Evolutionary conservation across 92 coral and sea anemone genomes (phyloP), one percentile per base, ranked within the genome.

Genomic region (Paragorgia papillata): DNA sequence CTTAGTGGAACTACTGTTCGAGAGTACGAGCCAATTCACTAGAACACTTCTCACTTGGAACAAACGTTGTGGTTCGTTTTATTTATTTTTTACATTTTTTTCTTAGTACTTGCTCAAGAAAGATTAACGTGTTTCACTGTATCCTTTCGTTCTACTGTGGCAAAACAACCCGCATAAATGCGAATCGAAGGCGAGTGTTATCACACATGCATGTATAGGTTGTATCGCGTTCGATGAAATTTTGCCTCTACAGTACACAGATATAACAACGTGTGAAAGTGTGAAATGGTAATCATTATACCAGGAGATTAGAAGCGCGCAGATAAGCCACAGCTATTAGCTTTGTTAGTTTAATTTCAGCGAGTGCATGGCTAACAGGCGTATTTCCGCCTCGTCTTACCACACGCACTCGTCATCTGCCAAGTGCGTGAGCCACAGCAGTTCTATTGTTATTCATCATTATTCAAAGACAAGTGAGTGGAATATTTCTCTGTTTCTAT

Each of bases 351-450:
- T 71, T 71, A 71, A 71, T 71, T 71, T 71, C 78, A 71, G 58
- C 78, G 78, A 71, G 64, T 71, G 78, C 64, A 71, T 71, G 78
- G 63, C 78, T 71, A 71, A 55, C 78, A 71, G 78, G 78, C 78
- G 64, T 71, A 71, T 71, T 71, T 71, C 78, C 78, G 78, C 78
- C 64, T 53, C 78, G 28, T 53, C 64, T 71, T 71, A 71, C 78
- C 78, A 53, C 78, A 71, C 78, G 35, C 78, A 71, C 43, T 43
- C 75, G 37, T 58, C 14, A 71, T 49, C 62, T 53, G 58, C 57
- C 62, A 56, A 71, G 64, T 71, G 78, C 64, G 78, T 71, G 78
- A 50, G 61, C 0, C 64, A 49, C 57, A 49, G 21, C 78, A 71
- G 58, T 21, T 57, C 78, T 71, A 71, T 71, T 71, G 78, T 71